A percentile compares a stretch with the other conserved stretches of the same genome.
Evolutionary conservation across 2,888 invertebrate species (phyloP).

Genomic region (Agrotis segetum): DNA sequence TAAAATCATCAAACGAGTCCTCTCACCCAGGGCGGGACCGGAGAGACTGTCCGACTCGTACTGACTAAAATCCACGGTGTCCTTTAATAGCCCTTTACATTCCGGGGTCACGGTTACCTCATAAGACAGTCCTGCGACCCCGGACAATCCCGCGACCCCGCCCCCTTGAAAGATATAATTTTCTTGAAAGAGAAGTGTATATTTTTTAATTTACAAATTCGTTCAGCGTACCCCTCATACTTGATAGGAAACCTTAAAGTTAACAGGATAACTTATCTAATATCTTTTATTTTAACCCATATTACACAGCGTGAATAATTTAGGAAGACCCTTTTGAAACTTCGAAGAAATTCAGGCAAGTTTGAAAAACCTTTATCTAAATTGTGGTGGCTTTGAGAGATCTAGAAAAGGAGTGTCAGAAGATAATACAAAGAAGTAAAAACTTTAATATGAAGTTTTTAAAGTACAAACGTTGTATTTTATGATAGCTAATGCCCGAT

Average conservation of each 20-base stretch:
- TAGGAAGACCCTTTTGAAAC: slow-evolving; percentile 7
- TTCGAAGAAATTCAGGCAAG: slow-evolving; percentile 7
- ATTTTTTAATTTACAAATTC: slow-evolving; percentile 19
- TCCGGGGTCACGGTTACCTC: too few species aligned
- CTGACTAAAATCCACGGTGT: too few species aligned
- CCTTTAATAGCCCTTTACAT: too few species aligned
- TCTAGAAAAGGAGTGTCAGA: not conserved
- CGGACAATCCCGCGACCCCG: too few species aligned
- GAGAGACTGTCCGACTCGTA: too few species aligned
- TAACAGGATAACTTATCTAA: slow-evolving; percentile 25
- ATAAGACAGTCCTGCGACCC: too few species aligned
- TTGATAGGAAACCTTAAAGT: slow-evolving; percentile 26
- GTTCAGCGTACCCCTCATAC: not conserved
- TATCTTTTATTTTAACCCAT: slow-evolving; percentile 35
- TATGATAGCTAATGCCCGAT: too few species aligned
- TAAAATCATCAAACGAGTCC: too few species aligned
- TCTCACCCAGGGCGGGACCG: too few species aligned
- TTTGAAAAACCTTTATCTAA: slow-evolving; percentile 22
- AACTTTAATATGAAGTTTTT: not conserved
- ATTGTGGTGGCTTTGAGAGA: not conserved
- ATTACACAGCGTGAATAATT: slow-evolving; percentile 30
- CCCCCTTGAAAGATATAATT: not conserved
- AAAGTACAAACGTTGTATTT: too few species aligned
- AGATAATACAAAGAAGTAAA: not conserved
- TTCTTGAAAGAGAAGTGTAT: not conserved